Percentiles rank a stretch among this genome's conserved stretches.
Conservation (phyloP, 2,797 vertebrate species). For the Hydrophis major region DNA sequence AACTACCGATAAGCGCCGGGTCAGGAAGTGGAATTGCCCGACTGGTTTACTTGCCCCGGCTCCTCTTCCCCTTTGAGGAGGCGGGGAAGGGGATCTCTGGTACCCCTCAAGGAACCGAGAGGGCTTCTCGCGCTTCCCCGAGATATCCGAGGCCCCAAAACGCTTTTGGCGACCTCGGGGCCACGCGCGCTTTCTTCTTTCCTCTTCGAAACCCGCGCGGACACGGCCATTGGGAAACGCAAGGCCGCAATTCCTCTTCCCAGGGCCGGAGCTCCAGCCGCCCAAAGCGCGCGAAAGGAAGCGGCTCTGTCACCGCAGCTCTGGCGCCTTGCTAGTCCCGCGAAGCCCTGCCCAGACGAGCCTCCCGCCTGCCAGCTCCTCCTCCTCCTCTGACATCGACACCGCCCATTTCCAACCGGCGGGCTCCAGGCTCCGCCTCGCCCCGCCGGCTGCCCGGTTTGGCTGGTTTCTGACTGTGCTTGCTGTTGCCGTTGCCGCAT, state of each 20-base stretch:
- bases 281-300: not conserved
- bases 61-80: not conserved
- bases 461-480: conserved; percentile 39
- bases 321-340: not conserved
- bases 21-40: not conserved
- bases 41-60: not conserved
- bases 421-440: conserved; percentile 47
- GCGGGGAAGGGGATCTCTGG: not conserved
- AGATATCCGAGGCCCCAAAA: not conserved
- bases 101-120: not conserved
- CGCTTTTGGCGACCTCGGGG: not conserved
- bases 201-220: no score
- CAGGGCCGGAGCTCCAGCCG: not conserved
- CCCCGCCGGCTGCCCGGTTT: conserved; percentile 63
- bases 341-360: not conserved
- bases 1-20: not conserved
- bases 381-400: conserved; percentile 18
- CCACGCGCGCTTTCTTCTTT: not conserved
- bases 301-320: not conserved
- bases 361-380: not conserved
- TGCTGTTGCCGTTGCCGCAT: conserved; percentile 50
- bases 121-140: no score
- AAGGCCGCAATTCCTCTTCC: not conserved
- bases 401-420: not conserved
- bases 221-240: not conserved